phyloP scores from a whole-genome alignment of 2,797 vertebrate species.

The Thunnus albacares region DNA sequence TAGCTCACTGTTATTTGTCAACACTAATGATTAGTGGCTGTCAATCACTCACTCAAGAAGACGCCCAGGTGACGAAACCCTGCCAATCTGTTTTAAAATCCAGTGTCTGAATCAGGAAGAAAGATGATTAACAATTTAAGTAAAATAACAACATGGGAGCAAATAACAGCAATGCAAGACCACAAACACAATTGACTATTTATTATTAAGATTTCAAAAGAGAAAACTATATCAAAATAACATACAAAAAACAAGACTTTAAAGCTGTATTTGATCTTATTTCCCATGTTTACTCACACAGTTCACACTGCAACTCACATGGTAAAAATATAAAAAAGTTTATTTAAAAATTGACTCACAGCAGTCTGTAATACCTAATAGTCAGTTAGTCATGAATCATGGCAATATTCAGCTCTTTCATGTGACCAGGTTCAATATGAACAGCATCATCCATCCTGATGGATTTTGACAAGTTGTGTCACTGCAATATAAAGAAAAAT shows the following conservation, averaged over 20 bases:
- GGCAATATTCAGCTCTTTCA: constrained; percentile 46
- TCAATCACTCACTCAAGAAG: not conserved
- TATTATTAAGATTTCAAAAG: too few species aligned
- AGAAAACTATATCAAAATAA: not conserved
- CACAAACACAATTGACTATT: not conserved
- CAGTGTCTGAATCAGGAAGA: not conserved
- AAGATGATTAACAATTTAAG: not conserved
- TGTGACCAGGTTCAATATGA: constrained; percentile 53
- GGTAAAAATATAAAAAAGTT: not conserved
- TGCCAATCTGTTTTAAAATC: not conserved
- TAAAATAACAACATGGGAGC: not conserved
- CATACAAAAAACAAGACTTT: not conserved
- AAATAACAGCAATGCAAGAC: not conserved
- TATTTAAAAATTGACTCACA: too few species aligned
- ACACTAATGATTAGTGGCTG: not conserved
- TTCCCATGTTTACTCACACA: constrained; percentile 11
- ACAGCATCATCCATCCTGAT: constrained; percentile 60
- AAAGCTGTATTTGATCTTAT: not conserved
- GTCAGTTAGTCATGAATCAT: constrained; percentile 3
- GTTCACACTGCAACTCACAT: not conserved
- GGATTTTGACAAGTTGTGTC: constrained; percentile 31
- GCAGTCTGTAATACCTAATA: too few species aligned
- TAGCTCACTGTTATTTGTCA: too few species aligned
- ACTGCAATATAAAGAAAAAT: constrained; percentile 12
- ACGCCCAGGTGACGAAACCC: not conserved